Conservation (phyloP, 2,113 vertebrate species). For the Orycteropus afer region DNA sequence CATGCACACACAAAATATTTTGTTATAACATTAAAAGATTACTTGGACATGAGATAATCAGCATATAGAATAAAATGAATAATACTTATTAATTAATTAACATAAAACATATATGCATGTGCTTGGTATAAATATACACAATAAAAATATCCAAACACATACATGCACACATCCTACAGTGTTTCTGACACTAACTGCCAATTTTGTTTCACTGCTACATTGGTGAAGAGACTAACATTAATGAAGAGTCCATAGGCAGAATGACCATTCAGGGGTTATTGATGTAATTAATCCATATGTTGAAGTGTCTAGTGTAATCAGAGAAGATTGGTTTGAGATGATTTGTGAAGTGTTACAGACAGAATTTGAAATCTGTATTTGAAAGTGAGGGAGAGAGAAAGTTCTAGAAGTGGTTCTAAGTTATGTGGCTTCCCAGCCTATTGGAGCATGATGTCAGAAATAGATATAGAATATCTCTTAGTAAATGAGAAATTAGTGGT, state of each 20-base stretch:
- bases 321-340: not conserved
- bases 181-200: not conserved
- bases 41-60: not conserved
- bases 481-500: not conserved
- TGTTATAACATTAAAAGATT: not conserved
- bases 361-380: not conserved
- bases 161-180: not conserved
- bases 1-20: not conserved
- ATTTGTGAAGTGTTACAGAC: not conserved
- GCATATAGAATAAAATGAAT: not conserved
- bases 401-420: not conserved
- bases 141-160: not conserved
- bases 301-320: not conserved
- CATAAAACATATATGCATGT: too few species aligned
- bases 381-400: not conserved
- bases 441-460: not conserved
- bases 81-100: not conserved
- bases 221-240: not conserved
- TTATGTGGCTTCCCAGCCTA: not conserved
- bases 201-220: not conserved
- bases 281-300: not conserved
- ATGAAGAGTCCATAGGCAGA: not conserved
- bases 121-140: not conserved
- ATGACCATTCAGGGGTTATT: not conserved
- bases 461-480: not conserved